Conservation (phyloP, 1,140 invertebrate genomes). For the Saccostrea cuccullata region DNA sequence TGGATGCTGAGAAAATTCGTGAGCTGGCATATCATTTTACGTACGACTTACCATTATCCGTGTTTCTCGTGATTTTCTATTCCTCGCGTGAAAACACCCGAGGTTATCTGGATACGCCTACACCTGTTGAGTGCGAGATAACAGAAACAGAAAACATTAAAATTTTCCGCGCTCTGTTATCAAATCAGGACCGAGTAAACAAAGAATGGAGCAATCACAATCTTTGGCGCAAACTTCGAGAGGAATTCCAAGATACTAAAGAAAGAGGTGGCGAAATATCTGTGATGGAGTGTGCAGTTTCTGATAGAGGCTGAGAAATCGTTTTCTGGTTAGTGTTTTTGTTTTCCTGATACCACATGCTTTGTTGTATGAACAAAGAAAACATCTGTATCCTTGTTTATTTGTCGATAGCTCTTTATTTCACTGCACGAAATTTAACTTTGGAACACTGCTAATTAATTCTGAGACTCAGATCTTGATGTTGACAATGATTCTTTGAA, state of each 20-base stretch:
- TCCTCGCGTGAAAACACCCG: background rate
- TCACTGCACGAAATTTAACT: too few species aligned
- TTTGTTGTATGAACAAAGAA: conserved; percentile 6
- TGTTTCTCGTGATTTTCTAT: background rate
- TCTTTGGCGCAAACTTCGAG: conserved; percentile 24
- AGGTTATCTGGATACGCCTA: background rate
- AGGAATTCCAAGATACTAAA: background rate
- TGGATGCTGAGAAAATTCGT: too few species aligned
- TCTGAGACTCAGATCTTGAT: too few species aligned
- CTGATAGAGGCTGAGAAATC: background rate
- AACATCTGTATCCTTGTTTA: too few species aligned
- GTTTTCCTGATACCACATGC: too few species aligned
- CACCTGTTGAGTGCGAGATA: background rate
- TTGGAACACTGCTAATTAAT: too few species aligned
- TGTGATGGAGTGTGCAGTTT: background rate
- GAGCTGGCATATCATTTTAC: background rate
- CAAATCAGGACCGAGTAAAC: conserved; percentile 32
- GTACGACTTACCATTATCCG: background rate
- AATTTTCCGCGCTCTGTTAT: conserved; percentile 16
- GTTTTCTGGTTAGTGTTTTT: background rate
- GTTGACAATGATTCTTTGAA: too few species aligned
- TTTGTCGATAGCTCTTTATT: too few species aligned
- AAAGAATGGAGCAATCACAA: conserved; percentile 35
- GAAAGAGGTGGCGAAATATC: background rate
- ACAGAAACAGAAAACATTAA: background rate